Percentiles rank a stretch among this genome's conserved stretches.
Evolutionary conservation across 1,140 invertebrate species (phyloP).

Genomic region (Ctenoplectra terminalis): DNA sequence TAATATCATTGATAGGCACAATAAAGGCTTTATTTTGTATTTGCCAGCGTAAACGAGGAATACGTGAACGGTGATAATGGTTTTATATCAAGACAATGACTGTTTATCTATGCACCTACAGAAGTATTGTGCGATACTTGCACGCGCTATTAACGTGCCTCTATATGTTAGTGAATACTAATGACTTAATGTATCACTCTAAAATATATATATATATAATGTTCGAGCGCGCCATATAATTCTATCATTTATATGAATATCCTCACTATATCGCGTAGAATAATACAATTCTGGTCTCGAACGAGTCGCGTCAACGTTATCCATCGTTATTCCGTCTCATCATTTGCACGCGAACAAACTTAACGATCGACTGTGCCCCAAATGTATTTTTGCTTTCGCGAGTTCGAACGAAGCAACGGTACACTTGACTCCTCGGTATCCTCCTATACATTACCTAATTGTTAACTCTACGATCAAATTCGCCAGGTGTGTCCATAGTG

Average conservation of each 20-base stretch:
- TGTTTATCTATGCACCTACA: slow-evolving; percentile 28
- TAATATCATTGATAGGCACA: slow-evolving; percentile 73
- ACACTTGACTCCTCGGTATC: not conserved
- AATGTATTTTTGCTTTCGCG: not conserved
- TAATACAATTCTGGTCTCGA: slow-evolving; percentile 10
- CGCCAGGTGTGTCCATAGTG: slow-evolving; percentile 33
- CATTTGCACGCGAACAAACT: not conserved
- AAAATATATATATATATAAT: no score
- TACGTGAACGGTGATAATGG: slow-evolving; percentile 34
- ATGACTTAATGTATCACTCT: slow-evolving; percentile 18
- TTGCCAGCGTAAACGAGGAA: slow-evolving; percentile 70
- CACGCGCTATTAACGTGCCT: slow-evolving; percentile 26
- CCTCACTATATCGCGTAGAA: not conserved
- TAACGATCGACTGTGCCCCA: not conserved
- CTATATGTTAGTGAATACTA: slow-evolving; percentile 22
- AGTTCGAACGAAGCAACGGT: not conserved
- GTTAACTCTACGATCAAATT: slow-evolving; percentile 6
- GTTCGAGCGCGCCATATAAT: no score
- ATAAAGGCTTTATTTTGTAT: slow-evolving; percentile 73
- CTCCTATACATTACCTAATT: not conserved
- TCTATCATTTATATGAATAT: slow-evolving; percentile 8
- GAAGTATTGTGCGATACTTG: slow-evolving; percentile 32
- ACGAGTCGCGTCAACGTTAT: not conserved
- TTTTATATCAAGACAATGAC: slow-evolving; percentile 29
- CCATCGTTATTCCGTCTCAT: not conserved